Evolutionary conservation across 30 jellyfish, hydroid and myxozoan genomes (phyloP).

Genomic region (Pelagia noctiluca): DNA sequence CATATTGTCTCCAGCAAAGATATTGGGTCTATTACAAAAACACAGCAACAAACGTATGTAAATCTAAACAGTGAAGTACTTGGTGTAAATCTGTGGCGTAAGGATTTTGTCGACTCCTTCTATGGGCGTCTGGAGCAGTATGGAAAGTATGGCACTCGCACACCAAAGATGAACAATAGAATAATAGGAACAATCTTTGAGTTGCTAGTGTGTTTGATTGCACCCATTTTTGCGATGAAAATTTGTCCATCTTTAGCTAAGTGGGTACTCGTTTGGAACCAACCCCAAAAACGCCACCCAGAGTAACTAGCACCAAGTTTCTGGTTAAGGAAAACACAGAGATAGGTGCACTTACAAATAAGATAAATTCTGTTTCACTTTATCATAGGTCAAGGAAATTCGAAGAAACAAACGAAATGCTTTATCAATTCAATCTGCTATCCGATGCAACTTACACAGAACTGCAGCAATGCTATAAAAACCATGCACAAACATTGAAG

Average conservation of each 20-base stretch:
- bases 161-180: too few relatives aligned
- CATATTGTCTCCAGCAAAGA: constrained; percentile 25
- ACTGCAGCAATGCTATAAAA: constrained; percentile 60
- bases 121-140: too few relatives aligned
- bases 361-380: neutral
- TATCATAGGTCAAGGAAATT: constrained; percentile 72
- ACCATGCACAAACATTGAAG: constrained; percentile 70
- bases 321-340: too few relatives aligned
- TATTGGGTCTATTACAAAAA: constrained; percentile 5
- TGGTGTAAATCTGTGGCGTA: too few relatives aligned
- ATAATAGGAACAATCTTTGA: too few relatives aligned
- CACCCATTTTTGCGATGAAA: neutral
- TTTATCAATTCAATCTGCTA: constrained; percentile 71
- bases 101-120: too few relatives aligned
- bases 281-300: neutral
- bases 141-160: too few relatives aligned
- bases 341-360: neutral
- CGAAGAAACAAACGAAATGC: constrained; percentile 97
- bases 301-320: too few relatives aligned
- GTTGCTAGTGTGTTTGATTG: too few relatives aligned
- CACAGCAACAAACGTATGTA: constrained; percentile 56
- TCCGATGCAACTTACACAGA: constrained; percentile 75
- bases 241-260: neutral
- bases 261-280: neutral
- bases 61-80: too few relatives aligned